A percentile compares a stretch with the other conserved stretches of the same genome.
phyloP scores from a whole-genome alignment of 2,113 vertebrate species.

The Sarotherodon lohbergeri region DNA sequence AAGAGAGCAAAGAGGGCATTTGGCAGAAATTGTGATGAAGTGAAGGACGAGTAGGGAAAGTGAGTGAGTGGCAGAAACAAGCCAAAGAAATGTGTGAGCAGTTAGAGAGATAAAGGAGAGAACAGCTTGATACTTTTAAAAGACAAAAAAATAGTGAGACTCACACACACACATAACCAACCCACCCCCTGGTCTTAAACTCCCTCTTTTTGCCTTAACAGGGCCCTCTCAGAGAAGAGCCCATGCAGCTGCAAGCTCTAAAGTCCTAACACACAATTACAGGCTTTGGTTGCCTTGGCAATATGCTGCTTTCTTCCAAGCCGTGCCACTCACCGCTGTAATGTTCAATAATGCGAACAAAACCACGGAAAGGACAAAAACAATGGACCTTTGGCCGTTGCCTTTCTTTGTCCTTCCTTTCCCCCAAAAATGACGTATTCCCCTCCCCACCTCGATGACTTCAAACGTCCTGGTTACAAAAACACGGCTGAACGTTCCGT shows the following conservation, averaged over 20 bases:
- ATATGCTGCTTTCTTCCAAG: slow-evolving; percentile 68
- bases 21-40: slow-evolving; percentile 6
- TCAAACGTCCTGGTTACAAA: slow-evolving; percentile 80
- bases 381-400: slow-evolving; percentile 73
- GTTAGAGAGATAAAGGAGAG: background rate
- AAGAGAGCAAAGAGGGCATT: slow-evolving; percentile 34
- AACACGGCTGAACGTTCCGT: slow-evolving; percentile 78
- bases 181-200: background rate
- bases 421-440: slow-evolving; percentile 80
- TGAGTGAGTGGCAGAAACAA: slow-evolving; percentile 21
- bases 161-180: background rate
- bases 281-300: slow-evolving; percentile 60
- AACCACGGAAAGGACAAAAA: slow-evolving; percentile 46
- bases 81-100: background rate
- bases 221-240: slow-evolving; percentile 34
- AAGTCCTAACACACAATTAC: slow-evolving; percentile 57
- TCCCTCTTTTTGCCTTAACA: slow-evolving; percentile 20
- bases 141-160: background rate
- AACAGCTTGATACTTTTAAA: background rate
- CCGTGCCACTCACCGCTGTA: slow-evolving; percentile 50
- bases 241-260: slow-evolving; percentile 62
- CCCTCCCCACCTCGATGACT: slow-evolving; percentile 63
- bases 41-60: slow-evolving; percentile 7
- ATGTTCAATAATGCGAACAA: slow-evolving; percentile 50
- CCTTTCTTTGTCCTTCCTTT: slow-evolving; percentile 51